These are phyloP conservation scores for Vipera latastei DNA, from an alignment of 2,797 vertebrate species.

Conservation along the genomic window DNA sequence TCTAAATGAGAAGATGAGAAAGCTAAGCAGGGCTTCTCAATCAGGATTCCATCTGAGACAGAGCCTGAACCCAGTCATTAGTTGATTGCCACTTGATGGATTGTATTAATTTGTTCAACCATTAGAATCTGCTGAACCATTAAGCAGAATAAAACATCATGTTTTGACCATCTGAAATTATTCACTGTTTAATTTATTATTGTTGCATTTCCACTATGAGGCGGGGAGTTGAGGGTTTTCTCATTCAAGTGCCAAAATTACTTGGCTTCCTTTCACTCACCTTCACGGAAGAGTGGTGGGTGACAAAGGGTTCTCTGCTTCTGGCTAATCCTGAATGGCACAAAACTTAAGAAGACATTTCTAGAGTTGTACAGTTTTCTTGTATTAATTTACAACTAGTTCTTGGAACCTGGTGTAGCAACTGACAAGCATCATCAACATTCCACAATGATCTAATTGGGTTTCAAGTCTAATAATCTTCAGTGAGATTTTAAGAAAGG, in stretches of 20 bases:
- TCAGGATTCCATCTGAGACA: background rate
- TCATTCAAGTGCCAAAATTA: background rate
- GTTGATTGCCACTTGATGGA: background rate
- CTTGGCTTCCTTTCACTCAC: background rate
- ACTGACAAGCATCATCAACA: background rate
- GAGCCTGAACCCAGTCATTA: background rate
- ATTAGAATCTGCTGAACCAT: background rate
- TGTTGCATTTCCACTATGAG: background rate
- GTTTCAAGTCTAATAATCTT: background rate
- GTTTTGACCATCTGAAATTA: background rate
- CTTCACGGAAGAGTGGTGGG: background rate
- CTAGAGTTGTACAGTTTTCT: background rate
- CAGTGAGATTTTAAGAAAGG: background rate
- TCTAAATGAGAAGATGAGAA: background rate
- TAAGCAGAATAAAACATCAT: background rate
- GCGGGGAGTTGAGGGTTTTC: background rate
- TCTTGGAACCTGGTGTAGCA: background rate
- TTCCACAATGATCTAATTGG: background rate
- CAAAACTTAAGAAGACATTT: background rate
- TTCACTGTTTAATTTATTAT: background rate
- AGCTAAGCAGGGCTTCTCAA: background rate
- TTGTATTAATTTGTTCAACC: too few species aligned
- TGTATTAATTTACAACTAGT: background rate
- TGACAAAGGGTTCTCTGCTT: background rate
- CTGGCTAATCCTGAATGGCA: background rate